phyloP scores from a whole-genome alignment of 2,113 vertebrate genomes.

The Brachyhypopomus gauderio region DNA sequence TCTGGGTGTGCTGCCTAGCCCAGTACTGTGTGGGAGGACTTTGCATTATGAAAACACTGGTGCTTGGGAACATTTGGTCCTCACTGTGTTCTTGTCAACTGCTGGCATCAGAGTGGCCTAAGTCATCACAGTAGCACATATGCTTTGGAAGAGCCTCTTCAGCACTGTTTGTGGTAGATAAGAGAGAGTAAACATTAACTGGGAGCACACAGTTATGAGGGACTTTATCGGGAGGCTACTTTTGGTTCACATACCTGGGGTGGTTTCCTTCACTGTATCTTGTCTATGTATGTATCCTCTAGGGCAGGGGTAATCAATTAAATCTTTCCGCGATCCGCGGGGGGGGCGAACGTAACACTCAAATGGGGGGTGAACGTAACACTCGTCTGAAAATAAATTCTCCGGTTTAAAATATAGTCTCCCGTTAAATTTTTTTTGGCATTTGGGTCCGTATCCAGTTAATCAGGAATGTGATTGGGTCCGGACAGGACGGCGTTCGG shows the following conservation, averaged over 20 bases:
- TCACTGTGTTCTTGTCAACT: constrained; percentile 64
- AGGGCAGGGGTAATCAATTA: too few relatives aligned
- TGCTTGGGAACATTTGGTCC: constrained; percentile 61
- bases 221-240: background rate
- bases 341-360: too few relatives aligned
- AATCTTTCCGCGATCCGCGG: too few relatives aligned
- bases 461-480: too few relatives aligned
- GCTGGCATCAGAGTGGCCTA: constrained; percentile 47
- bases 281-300: too few relatives aligned
- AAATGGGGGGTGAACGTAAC: too few relatives aligned
- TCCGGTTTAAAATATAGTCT: too few relatives aligned
- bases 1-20: constrained; percentile 16
- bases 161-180: background rate
- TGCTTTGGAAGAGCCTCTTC: constrained; percentile 38
- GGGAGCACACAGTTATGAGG: background rate
- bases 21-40: constrained; percentile 52
- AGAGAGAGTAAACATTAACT: constrained; percentile 23
- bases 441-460: too few relatives aligned
- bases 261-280: background rate
- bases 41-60: constrained; percentile 54
- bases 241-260: background rate
- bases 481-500: too few relatives aligned
- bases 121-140: constrained; percentile 64
- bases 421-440: too few relatives aligned
- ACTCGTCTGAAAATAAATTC: too few relatives aligned